Percentiles rank a stretch among this genome's conserved stretches.
phyloP scores from a whole-genome alignment of 2,113 vertebrate genomes.

The Alexandromys fortis region DNA sequence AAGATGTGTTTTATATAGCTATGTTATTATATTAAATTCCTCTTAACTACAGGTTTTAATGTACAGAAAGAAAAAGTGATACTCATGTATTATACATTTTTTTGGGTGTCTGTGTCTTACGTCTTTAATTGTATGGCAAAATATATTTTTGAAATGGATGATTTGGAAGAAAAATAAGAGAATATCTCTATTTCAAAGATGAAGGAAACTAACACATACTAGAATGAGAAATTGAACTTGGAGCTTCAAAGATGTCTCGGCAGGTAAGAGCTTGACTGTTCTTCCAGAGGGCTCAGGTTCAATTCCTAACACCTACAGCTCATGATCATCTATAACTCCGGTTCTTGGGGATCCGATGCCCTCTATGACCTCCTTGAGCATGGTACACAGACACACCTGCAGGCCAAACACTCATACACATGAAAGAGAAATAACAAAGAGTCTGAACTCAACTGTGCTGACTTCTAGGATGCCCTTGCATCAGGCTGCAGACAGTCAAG shows the following conservation, averaged over 20 bases:
- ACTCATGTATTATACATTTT: background rate
- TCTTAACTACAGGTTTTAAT: background rate
- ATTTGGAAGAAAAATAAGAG: background rate
- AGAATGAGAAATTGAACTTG: background rate
- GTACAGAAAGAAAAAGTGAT: background rate
- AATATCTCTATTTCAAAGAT: background rate
- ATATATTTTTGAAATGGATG: background rate
- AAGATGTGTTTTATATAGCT: background rate
- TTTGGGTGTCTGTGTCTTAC: background rate
- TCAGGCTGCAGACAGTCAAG: background rate
- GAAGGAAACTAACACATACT: background rate
- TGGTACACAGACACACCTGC: background rate
- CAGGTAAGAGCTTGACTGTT: background rate
- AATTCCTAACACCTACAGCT: too few species aligned
- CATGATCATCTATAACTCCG: background rate
- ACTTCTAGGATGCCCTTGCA: background rate
- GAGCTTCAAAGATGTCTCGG: background rate
- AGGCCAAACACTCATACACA: background rate
- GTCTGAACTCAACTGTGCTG: background rate
- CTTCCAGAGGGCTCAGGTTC: background rate
- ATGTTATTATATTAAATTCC: background rate
- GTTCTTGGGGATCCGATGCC: background rate
- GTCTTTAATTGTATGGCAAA: conserved; percentile 6
- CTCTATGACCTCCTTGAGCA: background rate
- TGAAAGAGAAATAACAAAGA: background rate